A percentile compares a stretch with the other conserved stretches of the same genome.
Conservation (phyloP, 2,888 invertebrate species). For the Agrochola macilenta region DNA sequence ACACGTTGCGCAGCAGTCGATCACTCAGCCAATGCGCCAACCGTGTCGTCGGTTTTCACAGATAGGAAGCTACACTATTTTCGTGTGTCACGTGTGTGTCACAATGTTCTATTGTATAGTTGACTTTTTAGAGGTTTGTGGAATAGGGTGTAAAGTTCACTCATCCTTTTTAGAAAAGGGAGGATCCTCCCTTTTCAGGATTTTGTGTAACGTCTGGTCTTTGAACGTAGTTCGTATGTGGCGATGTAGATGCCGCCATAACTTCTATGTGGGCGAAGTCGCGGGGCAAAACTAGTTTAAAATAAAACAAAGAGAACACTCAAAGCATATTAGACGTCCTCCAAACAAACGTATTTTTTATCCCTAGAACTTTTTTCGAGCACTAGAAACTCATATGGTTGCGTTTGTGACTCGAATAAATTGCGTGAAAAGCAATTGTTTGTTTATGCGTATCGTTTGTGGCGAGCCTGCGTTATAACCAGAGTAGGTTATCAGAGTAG, state of each 20-base stretch:
- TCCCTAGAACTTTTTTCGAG: conserved; percentile 20
- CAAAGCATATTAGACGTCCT: background rate
- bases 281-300: too few relatives aligned
- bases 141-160: too few relatives aligned
- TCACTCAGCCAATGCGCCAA: too few relatives aligned
- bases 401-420: conserved; percentile 39
- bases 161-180: too few relatives aligned
- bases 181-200: too few relatives aligned
- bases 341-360: conserved; percentile 7
- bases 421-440: conserved; percentile 23
- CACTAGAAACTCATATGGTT: conserved; percentile 2
- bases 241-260: too few relatives aligned
- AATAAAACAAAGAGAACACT: background rate
- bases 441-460: conserved; percentile 24
- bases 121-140: too few relatives aligned
- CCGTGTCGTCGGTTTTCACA: too few relatives aligned
- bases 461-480: conserved; percentile 7
- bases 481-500: conserved; percentile 47
- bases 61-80: background rate
- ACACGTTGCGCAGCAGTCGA: too few relatives aligned
- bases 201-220: too few relatives aligned
- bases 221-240: too few relatives aligned
- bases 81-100: background rate
- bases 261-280: background rate
- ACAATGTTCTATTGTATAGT: background rate